Base-by-base conservation (phyloP, 2,113 vertebrate species). In the Crypturellus undulatus region DNA sequence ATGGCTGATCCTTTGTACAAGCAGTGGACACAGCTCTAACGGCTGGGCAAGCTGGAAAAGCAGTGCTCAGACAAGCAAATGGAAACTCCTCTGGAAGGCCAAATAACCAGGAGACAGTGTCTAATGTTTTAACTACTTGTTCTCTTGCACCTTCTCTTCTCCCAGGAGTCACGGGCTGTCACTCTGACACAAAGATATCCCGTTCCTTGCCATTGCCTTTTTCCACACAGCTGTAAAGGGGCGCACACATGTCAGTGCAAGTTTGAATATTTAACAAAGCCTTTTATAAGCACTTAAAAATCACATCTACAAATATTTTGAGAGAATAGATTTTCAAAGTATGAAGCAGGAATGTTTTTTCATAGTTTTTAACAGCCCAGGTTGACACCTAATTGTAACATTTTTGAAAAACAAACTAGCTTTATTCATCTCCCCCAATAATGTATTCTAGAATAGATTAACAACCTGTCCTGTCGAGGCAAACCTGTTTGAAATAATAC, bases 231-330 rank as follows among this genome's bases (percentile, higher is more conserved):
- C 4, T 6, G 54, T 18, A 30, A 32, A 58, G 28, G 22, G 3
- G 76, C 21, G 18, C 20, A 49, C 47, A 49, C 47, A 11, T 22
- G 47, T 49, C 20, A 49, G 82, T 78, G 93, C 25, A 78, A 22
- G 25, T 56, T 73, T 84, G 81, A 92, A 89, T 90, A 81, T 76
- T 88, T 89, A 90, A 84, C 69, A 83, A 20, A 72, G 42, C 20
- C 78, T 78, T 90, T 60, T 28, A 51, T 87, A 90, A 92, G 20
- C 71, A 75, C 79, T 47, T 90, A 83, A 95, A 95, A 93, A 68
- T 32, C 80, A 72, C 80, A 93, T 84, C 11, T 52, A 18, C 70
- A 87, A 94, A 93, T 36, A 84, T 32, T 79, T 62, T 83, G 95
- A 86, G 83, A 72, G 62, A 87, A 89, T 51, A 89, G 58, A 88